Percentiles rank a stretch among this genome's conserved stretches.
These are phyloP conservation scores for Lutjanus argentimaculatus DNA, from an alignment of 2,797 vertebrate genomes.

Conservation along the genomic window DNA sequence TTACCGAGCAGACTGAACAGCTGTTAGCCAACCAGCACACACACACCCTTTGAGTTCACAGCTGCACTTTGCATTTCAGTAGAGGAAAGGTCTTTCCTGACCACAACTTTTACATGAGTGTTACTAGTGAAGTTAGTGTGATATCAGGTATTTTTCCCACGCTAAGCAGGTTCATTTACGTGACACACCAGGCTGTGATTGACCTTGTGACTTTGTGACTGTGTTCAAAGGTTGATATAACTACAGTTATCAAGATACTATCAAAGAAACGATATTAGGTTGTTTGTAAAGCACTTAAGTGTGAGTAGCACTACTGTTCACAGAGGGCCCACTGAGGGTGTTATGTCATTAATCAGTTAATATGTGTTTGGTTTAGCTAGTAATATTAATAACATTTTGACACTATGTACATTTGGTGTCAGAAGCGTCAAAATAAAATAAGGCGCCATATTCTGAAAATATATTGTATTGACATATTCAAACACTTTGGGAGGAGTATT, in stretches of 20 bases:
- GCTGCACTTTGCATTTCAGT: constrained; percentile 4
- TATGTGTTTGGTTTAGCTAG: background rate
- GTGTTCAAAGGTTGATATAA: constrained; percentile 15
- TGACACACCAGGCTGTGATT: background rate
- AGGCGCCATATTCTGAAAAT: too few relatives aligned
- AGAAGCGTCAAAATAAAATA: too few relatives aligned
- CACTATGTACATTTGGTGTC: too few relatives aligned
- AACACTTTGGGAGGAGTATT: too few relatives aligned
- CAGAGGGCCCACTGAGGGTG: background rate
- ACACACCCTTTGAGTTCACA: background rate
- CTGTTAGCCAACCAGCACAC: background rate
- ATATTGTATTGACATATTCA: too few relatives aligned
- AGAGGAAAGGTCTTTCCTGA: background rate
- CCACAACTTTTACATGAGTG: background rate
- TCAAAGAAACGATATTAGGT: constrained; percentile 16
- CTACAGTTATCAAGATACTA: background rate
- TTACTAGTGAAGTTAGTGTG: background rate
- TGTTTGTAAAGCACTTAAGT: background rate
- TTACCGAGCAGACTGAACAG: background rate
- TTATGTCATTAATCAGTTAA: background rate
- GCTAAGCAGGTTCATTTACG: background rate
- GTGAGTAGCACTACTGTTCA: background rate
- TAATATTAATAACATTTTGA: too few relatives aligned
- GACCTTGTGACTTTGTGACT: constrained; percentile 33
- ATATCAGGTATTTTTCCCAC: constrained; percentile 1